phyloP scores from a whole-genome alignment of 1,140 invertebrate genomes.

The Zaprionus kolodkinae region DNA sequence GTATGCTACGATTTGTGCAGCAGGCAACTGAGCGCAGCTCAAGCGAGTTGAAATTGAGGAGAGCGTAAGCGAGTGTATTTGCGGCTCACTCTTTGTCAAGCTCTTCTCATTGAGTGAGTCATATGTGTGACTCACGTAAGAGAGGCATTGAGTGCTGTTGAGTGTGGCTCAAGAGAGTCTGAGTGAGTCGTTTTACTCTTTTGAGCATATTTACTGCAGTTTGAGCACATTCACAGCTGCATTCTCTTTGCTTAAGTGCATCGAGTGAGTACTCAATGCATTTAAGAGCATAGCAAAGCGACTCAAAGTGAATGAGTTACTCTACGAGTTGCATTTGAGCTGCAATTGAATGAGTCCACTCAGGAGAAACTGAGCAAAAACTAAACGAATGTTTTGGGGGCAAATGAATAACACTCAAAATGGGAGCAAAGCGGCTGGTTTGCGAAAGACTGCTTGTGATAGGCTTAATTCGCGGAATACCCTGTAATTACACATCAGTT shows the following conservation, averaged over 20 bases:
- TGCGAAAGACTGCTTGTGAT: too few species aligned
- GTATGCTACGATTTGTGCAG: constrained; percentile 32
- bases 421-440: too few species aligned
- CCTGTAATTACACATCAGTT: too few species aligned
- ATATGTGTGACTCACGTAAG: neutral
- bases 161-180: neutral
- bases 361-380: neutral
- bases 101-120: neutral
- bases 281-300: neutral
- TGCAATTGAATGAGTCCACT: neutral
- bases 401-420: neutral
- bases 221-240: neutral
- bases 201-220: neutral
- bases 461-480: too few species aligned
- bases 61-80: neutral
- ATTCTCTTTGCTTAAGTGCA: neutral
- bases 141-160: neutral
- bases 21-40: neutral
- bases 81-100: neutral
- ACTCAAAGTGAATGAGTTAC: neutral
- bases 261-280: neutral
- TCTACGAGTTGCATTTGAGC: neutral
- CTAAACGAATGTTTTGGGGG: too few species aligned
- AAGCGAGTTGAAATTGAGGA: too few species aligned
- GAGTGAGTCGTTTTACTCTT: neutral